Percentiles rank a stretch among this genome's conserved stretches.
These are phyloP conservation scores for Diabrotica undecimpunctata DNA, from an alignment of 1,140 invertebrate species.

Conservation along the genomic window DNA sequence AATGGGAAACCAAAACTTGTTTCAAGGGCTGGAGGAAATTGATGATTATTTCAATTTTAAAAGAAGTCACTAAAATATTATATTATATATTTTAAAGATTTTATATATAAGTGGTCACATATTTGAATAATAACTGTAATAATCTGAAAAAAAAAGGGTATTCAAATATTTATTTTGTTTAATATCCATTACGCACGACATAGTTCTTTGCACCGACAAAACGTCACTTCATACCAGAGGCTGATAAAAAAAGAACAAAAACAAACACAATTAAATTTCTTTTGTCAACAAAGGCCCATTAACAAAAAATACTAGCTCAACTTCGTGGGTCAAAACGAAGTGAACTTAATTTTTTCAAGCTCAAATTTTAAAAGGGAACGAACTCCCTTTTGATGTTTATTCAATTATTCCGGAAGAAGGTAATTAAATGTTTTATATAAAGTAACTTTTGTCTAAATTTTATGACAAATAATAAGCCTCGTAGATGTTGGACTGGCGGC, in stretches of 20 bases:
- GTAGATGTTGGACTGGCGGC: slow-evolving; percentile 3
- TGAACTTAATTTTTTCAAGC: slow-evolving; percentile 14
- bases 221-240: not conserved
- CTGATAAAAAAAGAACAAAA: not conserved
- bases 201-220: not conserved
- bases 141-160: no score
- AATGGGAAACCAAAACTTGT: no score
- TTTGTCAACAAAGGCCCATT: not conserved
- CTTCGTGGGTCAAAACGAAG: slow-evolving; percentile 6
- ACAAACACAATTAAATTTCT: not conserved
- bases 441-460: slow-evolving; percentile 17
- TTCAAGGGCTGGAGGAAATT: no score
- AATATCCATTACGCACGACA: not conserved
- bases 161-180: no score
- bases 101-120: no score
- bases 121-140: no score
- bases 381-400: slow-evolving; percentile 18
- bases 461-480: slow-evolving; percentile 6
- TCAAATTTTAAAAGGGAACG: slow-evolving; percentile 12
- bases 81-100: no score
- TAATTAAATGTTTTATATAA: slow-evolving; percentile 20
- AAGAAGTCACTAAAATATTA: no score
- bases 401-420: slow-evolving; percentile 21
- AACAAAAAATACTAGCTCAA: not conserved
- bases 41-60: no score